phyloP scores from a whole-genome alignment of 1,140 invertebrate genomes.

The Ladona fulva region DNA sequence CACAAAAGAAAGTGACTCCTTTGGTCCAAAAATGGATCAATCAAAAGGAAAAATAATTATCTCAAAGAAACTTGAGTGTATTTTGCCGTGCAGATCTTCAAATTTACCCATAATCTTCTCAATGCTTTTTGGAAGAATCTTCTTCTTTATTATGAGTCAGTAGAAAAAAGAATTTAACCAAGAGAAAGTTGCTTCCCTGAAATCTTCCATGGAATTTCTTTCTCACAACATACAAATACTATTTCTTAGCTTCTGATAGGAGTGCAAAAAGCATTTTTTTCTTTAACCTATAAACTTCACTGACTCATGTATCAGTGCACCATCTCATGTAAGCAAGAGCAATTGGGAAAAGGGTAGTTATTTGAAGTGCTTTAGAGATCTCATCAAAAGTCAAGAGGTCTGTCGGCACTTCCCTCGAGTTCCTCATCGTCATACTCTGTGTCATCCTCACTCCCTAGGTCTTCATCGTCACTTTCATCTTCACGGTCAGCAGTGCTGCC shows the following conservation, averaged over 20 bases:
- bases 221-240: conserved; percentile 10
- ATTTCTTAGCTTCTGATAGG: conserved; percentile 6
- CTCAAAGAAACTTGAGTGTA: too few relatives aligned
- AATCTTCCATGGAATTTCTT: conserved; percentile 6
- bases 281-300: conserved; percentile 2
- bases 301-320: neutral
- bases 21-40: too few relatives aligned
- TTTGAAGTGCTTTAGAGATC: neutral
- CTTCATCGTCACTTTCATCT: conserved; percentile 29
- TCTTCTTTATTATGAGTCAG: neutral
- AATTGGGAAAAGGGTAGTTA: neutral
- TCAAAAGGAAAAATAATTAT: too few relatives aligned
- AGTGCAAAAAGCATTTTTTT: conserved; percentile 9
- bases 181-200: conserved; percentile 8
- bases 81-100: neutral
- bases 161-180: neutral
- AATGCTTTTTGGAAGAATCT: neutral
- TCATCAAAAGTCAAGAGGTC: conserved; percentile 63
- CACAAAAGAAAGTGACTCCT: too few relatives aligned
- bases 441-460: conserved; percentile 33
- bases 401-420: conserved; percentile 66
- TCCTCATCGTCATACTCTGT: conserved; percentile 62
- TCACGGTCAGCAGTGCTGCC: conserved; percentile 18
- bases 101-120: neutral
- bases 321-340: conserved; percentile 8